These are phyloP conservation scores for Thamnophis sirtalis DNA, from an alignment of 2,113 vertebrate genomes.

Conservation along the genomic window DNA sequence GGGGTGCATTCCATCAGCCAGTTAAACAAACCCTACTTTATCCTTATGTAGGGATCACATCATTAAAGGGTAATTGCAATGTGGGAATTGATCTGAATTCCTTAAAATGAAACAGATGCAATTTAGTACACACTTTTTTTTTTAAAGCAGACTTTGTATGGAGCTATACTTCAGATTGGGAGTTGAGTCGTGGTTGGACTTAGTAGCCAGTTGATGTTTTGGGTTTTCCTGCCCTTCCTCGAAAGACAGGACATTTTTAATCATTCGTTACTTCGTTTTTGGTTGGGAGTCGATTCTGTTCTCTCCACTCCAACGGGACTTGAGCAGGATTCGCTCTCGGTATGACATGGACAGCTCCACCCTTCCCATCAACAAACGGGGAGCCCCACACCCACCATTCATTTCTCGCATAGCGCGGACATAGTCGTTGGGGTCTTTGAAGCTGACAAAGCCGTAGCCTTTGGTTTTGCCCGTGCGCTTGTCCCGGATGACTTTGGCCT, in stretches of 20 bases:
- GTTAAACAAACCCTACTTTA: not conserved
- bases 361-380: not conserved
- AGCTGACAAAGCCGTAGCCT: conserved; percentile 92
- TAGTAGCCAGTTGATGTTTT: not conserved
- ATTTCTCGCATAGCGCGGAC: conserved; percentile 91
- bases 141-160: not conserved
- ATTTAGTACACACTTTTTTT: not conserved
- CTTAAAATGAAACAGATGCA: not conserved
- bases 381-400: conserved; percentile 76
- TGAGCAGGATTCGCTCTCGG: no score
- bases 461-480: conserved; percentile 92
- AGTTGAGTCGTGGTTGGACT: not conserved
- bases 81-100: not conserved
- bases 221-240: not conserved
- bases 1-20: not conserved
- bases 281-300: not conserved
- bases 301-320: no score
- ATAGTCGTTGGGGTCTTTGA: conserved; percentile 92
- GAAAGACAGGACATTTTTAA: not conserved
- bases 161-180: no score
- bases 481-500: conserved; percentile 91
- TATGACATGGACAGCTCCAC: not conserved
- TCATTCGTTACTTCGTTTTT: not conserved
- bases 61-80: not conserved
- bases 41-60: not conserved